Evolutionary conservation across 1,140 invertebrate genomes (phyloP), one percentile per base, ranked within the genome.

Genomic region (Drosophila serrata): DNA sequence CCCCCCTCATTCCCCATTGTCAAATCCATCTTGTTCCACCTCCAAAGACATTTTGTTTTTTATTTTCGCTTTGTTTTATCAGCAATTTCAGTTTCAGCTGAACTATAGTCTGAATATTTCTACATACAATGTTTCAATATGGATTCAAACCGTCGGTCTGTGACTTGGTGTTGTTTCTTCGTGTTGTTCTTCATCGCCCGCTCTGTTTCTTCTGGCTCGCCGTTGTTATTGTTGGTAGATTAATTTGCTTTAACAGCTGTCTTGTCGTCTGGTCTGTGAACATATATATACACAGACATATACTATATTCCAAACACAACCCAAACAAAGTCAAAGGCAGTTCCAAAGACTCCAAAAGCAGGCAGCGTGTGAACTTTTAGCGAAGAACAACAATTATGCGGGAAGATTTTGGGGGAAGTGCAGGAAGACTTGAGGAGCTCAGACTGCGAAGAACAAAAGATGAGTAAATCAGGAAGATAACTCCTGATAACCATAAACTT

Each of bases 181-280:
- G 24, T 58, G 40, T 56, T 72, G 64, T 46, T 69, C 29, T 45
- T 48, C 53, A 37, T 69, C 53, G 39, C 33, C 45, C 60, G 59
- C 65, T 59, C 53, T 70, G 65, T 73, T 70, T 70, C 65, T 70
- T 58, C 51, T 72, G 42, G 48, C 43, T 27, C 46, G 24, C 31
- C 39, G 39, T 79, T 57, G 69, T 69, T 63, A 45, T 75, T 69
- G 57, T 69, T 68, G 58, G 37, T 76, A 69, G 74, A 77, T 77
- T 82, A 63, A 73, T 74, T 82, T 82, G 79, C 79, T 78, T 82
- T 64, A 82, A 82, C 80, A 82, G 80, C 80, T 82, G 79, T 61
- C 79, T 76, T 43, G 61, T 58, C 61, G 72, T 75, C 72, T 75
- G 75, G 73, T 60, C 65, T 56, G 58, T 51, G 74, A 78, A 55